These are phyloP conservation scores for Amblyornis subalaris DNA, from an alignment of 2,113 vertebrate species.

Conservation along the genomic window DNA sequence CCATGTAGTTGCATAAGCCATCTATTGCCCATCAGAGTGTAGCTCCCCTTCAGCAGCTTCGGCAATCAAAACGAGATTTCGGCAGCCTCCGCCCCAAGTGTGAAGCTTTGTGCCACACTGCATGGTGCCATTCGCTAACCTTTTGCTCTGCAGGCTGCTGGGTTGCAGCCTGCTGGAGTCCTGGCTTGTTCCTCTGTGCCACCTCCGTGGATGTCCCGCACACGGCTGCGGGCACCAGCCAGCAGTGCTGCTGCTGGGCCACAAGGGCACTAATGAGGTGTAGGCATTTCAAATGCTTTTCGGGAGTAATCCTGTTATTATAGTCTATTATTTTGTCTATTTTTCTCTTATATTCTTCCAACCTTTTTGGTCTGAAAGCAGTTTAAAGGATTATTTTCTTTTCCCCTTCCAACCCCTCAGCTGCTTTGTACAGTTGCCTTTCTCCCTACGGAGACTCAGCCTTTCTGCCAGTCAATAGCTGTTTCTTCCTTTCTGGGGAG, in stretches of 20 bases:
- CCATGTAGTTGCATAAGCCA: background rate
- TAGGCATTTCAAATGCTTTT: conserved; percentile 21
- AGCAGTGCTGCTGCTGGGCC: background rate
- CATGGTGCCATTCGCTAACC: background rate
- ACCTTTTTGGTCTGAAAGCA: background rate
- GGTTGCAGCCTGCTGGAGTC: background rate
- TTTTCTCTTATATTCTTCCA: background rate
- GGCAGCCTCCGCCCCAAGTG: background rate
- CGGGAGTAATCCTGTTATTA: background rate
- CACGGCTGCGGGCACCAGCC: background rate
- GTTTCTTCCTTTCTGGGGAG: background rate
- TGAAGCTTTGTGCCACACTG: background rate
- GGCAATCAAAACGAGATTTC: background rate
- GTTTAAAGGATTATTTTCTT: conserved; percentile 9
- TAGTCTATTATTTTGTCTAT: background rate
- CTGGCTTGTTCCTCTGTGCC: background rate
- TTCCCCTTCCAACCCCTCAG: background rate
- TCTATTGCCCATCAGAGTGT: conserved; percentile 7
- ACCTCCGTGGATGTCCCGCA: background rate
- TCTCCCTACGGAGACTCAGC: background rate
- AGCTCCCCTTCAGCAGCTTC: background rate
- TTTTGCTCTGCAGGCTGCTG: background rate
- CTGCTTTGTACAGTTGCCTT: conserved; percentile 29
- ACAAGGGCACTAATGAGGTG: background rate
- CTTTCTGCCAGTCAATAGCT: conserved; percentile 22